phyloP scores from a whole-genome alignment of 2,113 vertebrate genomes.

The Aleadryas rufinucha region DNA sequence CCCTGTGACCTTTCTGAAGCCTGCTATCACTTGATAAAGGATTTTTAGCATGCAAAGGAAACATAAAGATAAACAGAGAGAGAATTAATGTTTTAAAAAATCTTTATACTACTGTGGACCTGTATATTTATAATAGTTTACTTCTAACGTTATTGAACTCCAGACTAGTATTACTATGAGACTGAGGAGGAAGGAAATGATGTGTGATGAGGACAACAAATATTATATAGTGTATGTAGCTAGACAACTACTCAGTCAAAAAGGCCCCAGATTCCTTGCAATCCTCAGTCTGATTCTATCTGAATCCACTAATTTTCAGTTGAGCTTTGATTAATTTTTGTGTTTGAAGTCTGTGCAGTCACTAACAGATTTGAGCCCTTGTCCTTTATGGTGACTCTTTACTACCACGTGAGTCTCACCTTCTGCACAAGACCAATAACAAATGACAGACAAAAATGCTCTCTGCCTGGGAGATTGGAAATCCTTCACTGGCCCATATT shows the following conservation, averaged over 20 bases:
- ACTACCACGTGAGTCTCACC: not conserved
- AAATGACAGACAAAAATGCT: not conserved
- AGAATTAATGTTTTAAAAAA: not conserved
- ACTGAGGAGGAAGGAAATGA: not conserved
- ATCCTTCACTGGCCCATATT: not conserved
- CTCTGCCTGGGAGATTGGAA: not conserved
- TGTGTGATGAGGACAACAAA: not conserved
- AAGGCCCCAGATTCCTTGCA: not conserved
- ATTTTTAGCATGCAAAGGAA: not conserved
- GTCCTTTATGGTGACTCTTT: not conserved
- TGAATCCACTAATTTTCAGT: not conserved
- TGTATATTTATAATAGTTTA: not conserved
- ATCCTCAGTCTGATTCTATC: not conserved
- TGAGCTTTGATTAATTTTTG: not conserved
- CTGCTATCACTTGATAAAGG: not conserved
- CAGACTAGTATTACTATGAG: not conserved
- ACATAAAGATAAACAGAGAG: not conserved
- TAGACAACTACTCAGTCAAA: not conserved
- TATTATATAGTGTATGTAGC: not conserved
- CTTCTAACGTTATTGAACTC: not conserved
- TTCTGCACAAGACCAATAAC: not conserved
- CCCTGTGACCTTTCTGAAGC: not conserved
- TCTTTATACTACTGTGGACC: not conserved
- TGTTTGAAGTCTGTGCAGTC: not conserved
- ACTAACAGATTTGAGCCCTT: not conserved